Conservation (phyloP, 1,140 invertebrate genomes). For the Paraescarpia echinospica region DNA sequence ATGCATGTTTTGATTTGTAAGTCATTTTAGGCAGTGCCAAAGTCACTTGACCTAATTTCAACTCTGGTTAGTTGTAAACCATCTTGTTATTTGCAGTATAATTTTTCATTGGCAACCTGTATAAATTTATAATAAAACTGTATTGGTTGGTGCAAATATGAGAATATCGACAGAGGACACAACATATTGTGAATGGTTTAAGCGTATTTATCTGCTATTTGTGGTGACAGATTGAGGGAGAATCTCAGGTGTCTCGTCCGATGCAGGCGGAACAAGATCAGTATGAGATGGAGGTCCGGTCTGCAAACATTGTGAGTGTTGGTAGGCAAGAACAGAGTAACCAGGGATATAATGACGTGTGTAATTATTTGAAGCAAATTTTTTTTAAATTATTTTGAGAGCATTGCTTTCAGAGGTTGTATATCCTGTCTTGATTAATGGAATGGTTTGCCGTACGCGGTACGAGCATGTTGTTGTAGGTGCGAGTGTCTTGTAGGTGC, state of each 20-base stretch:
- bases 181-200: neutral
- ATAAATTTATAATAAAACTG: no score
- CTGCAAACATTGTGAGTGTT: conserved; percentile 81
- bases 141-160: no score
- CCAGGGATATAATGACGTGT: no score
- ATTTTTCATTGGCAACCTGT: neutral
- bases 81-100: neutral
- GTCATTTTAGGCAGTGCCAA: neutral
- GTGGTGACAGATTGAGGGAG: conserved; percentile 71
- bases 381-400: no score
- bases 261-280: conserved; percentile 93
- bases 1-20: neutral
- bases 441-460: no score
- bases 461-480: no score
- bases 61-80: neutral
- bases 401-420: no score
- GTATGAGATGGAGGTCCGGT: conserved; percentile 94
- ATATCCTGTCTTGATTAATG: no score
- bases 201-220: neutral
- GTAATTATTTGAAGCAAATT: no score
- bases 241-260: conserved; percentile 81
- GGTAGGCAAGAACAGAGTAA: neutral
- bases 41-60: neutral
- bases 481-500: no score
- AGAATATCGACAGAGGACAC: neutral